Percentiles rank a stretch among this genome's conserved stretches.
phyloP scores from a whole-genome alignment of 2,113 vertebrate species.

The Heterocephalus glaber region DNA sequence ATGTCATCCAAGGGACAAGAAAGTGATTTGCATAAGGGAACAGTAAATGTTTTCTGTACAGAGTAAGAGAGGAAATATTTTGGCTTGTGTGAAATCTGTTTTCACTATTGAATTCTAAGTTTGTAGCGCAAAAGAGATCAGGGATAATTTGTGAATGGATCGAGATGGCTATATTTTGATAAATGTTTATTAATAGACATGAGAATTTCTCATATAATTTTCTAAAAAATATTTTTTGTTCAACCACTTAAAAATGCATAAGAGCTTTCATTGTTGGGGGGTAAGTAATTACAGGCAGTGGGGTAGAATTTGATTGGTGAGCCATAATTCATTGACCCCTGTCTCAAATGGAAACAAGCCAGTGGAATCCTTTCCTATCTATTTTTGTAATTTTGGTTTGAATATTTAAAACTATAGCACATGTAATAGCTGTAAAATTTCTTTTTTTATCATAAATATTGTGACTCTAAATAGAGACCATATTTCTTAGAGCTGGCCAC shows the following conservation, averaged over 20 bases:
- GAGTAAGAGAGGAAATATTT: not conserved
- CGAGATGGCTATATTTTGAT: not conserved
- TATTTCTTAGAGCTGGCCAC: not conserved
- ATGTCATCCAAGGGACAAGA: not conserved
- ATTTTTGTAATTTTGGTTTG: not conserved
- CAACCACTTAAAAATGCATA: not conserved
- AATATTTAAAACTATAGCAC: not conserved
- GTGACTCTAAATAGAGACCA: not conserved
- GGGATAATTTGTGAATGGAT: not conserved
- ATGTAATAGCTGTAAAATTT: not conserved
- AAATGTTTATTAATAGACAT: not conserved
- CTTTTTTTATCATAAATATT: not conserved
- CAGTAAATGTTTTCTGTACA: not conserved
- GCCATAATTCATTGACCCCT: not conserved
- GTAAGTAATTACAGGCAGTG: not conserved
- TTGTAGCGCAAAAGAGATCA: not conserved
- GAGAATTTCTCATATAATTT: not conserved
- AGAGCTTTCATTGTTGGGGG: not conserved
- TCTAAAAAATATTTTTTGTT: not conserved
- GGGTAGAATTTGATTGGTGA: fast-evolving
- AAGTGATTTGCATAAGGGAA: not conserved
- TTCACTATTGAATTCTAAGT: not conserved
- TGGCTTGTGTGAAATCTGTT: not conserved
- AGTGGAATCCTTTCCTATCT: not conserved
- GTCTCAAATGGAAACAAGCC: not conserved